phyloP scores from a whole-genome alignment of 1,140 invertebrate genomes.

The Dryas iulia region DNA sequence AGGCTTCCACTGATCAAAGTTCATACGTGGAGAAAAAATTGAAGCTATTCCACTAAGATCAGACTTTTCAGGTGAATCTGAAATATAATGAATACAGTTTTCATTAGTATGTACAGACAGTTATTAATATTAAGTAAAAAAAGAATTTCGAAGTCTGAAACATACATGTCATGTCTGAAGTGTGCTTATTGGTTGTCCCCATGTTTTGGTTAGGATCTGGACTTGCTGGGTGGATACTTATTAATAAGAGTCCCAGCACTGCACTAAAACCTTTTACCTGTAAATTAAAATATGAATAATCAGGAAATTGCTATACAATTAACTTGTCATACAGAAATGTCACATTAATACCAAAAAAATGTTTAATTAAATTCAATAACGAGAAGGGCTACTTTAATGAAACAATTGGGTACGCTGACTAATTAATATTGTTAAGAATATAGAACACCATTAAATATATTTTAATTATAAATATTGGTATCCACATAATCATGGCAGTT shows the following conservation, averaged over 20 bases:
- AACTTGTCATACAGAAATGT: no score
- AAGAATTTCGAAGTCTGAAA: not conserved
- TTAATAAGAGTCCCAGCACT: not conserved
- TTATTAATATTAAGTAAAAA: not conserved
- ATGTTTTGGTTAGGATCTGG: not conserved
- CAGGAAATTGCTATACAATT: no score
- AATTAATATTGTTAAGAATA: no score
- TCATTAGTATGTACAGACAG: not conserved
- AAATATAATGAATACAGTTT: constrained; percentile 24
- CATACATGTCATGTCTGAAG: not conserved
- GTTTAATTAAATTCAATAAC: no score
- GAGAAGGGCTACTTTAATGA: no score
- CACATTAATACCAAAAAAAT: no score
- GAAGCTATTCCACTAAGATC: constrained; percentile 46
- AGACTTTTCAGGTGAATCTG: constrained; percentile 47
- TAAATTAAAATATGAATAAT: not conserved
- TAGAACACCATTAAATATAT: no score
- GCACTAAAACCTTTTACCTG: not conserved
- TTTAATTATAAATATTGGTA: constrained; percentile 2
- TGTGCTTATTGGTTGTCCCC: not conserved
- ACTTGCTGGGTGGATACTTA: not conserved
- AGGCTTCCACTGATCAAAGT: constrained; percentile 89
- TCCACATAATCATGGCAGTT: constrained; percentile 36
- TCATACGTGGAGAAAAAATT: constrained; percentile 85
- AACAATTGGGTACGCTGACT: no score